Evolutionary conservation across 1,140 invertebrate genomes (phyloP).

Genomic region (Tetragnatha versicolor): DNA sequence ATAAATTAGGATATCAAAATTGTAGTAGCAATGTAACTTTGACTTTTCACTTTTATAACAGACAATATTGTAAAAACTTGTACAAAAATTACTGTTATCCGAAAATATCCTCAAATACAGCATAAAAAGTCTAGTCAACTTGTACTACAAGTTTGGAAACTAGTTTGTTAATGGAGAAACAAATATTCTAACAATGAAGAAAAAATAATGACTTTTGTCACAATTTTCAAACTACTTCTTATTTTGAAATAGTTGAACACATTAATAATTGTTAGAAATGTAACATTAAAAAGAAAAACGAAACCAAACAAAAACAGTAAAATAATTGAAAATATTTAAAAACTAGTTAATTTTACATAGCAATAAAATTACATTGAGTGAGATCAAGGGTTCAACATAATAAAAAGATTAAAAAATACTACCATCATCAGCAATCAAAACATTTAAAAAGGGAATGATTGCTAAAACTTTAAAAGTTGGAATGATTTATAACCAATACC

Average conservation of each 20-base stretch:
- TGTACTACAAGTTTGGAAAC: conserved; percentile 32
- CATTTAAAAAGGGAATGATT: conserved; percentile 48
- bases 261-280: not conserved
- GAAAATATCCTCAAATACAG: conserved; percentile 54
- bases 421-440: conserved; percentile 10
- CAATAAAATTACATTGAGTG: conserved; percentile 12
- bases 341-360: conserved; percentile 18
- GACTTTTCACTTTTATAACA: conserved; percentile 37
- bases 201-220: not conserved
- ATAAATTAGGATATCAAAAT: conserved; percentile 35
- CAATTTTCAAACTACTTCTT: not conserved
- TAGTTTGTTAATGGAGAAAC: conserved; percentile 27
- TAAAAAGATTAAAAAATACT: conserved; percentile 16
- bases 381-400: not conserved
- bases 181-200: conserved; percentile 7
- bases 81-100: conserved; percentile 44
- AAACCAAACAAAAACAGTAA: conserved; percentile 23
- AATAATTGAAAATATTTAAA: conserved; percentile 38
- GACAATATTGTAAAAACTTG: conserved; percentile 48
- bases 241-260: not conserved
- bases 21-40: conserved; percentile 30
- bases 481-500: conserved; percentile 16
- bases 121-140: conserved; percentile 44
- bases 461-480: conserved; percentile 37
- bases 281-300: conserved; percentile 22